These are phyloP conservation scores for Phengaris alcon DNA, from an alignment of 2,888 invertebrate genomes.

Conservation along the genomic window DNA sequence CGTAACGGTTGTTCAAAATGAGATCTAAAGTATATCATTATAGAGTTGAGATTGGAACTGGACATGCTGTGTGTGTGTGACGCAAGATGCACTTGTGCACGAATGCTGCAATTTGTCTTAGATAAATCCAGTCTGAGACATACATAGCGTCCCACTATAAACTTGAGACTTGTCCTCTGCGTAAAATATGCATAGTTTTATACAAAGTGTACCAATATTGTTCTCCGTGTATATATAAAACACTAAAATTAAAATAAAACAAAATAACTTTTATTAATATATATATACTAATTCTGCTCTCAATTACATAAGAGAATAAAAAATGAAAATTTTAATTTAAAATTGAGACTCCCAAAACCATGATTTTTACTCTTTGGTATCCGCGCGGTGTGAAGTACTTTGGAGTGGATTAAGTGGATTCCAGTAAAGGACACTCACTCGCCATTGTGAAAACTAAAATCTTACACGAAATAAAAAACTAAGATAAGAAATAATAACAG, in stretches of 20 bases:
- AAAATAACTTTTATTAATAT: too few relatives aligned
- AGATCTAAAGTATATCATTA: background rate
- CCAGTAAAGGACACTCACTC: constrained; percentile 12
- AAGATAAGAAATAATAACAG: background rate
- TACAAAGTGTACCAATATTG: background rate
- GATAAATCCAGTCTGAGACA: constrained; percentile 72
- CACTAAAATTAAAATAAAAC: background rate
- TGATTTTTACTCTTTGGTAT: background rate
- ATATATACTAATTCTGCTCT: too few relatives aligned
- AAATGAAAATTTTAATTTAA: too few relatives aligned
- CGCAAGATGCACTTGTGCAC: constrained; percentile 40
- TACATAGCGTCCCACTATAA: constrained; percentile 56
- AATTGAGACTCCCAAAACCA: background rate
- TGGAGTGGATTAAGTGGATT: background rate
- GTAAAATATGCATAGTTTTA: constrained; percentile 25
- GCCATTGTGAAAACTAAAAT: background rate
- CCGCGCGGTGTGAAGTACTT: background rate
- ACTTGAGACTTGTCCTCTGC: constrained; percentile 34
- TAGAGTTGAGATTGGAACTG: constrained; percentile 10
- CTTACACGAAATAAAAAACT: background rate
- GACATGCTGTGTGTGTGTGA: background rate
- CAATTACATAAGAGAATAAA: too few relatives aligned
- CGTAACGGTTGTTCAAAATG: background rate
- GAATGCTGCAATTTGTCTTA: constrained; percentile 69
- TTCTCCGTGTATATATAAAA: background rate